phyloP scores from a whole-genome alignment of 1,140 invertebrate genomes.

The Drosophila takahashii region DNA sequence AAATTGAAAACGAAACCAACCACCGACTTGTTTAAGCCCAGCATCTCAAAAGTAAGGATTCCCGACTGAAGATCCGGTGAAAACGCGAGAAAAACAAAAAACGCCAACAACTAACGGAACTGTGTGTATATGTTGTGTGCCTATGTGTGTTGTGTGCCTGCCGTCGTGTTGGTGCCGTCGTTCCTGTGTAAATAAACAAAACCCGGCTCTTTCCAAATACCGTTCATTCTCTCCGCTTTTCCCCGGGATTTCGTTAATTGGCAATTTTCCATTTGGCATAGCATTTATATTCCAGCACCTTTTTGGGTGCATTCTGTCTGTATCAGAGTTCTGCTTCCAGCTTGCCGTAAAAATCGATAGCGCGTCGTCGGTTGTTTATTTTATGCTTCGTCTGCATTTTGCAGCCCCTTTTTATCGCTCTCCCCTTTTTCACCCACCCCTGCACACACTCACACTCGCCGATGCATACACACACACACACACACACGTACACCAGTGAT shows the following conservation, averaged over 20 bases:
- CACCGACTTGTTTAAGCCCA: neutral
- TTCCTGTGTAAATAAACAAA: slow-evolving; percentile 47
- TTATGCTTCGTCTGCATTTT: slow-evolving; percentile 82
- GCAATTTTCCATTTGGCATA: slow-evolving; percentile 25
- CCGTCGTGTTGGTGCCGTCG: slow-evolving; percentile 1
- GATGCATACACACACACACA: slow-evolving; percentile 46
- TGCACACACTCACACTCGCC: slow-evolving; percentile 16
- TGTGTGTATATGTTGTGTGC: slow-evolving; percentile 4
- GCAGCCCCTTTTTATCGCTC: slow-evolving; percentile 66
- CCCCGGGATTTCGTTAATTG: slow-evolving; percentile 9
- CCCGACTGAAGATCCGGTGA: neutral
- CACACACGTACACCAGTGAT: slow-evolving; percentile 16
- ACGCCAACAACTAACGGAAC: slow-evolving; percentile 22
- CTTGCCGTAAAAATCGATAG: slow-evolving; percentile 74
- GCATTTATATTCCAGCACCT: neutral
- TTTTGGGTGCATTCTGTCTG: slow-evolving; percentile 2
- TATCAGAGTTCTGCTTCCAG: slow-evolving; percentile 51
- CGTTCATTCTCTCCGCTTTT: neutral
- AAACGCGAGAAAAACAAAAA: slow-evolving; percentile 17
- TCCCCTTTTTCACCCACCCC: slow-evolving; percentile 15
- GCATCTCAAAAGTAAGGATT: slow-evolving; percentile 22
- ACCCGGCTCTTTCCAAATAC: slow-evolving; percentile 30
- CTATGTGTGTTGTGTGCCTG: neutral
- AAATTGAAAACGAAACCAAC: slow-evolving; percentile 25
- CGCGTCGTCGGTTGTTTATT: slow-evolving; percentile 75